Evolutionary conservation across 2,797 vertebrate species (phyloP).

Genomic region (Orestias chungarensis): DNA sequence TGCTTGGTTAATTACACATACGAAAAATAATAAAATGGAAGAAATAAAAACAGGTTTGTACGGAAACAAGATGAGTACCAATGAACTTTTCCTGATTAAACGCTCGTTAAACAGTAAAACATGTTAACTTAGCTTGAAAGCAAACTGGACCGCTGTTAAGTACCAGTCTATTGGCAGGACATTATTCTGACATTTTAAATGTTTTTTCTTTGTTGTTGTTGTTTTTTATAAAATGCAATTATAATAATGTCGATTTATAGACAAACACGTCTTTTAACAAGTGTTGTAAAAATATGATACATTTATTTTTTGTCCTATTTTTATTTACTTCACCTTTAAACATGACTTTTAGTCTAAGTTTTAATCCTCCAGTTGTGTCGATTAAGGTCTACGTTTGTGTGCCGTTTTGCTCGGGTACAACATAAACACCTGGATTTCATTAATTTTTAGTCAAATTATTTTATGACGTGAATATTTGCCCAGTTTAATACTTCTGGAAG

Average conservation of each 20-base stretch:
- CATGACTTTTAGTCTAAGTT: neutral
- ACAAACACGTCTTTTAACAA: no score
- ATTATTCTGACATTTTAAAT: no score
- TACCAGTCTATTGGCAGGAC: no score
- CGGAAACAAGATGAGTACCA: neutral
- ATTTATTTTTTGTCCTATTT: neutral
- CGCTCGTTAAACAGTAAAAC: neutral
- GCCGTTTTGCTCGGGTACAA: no score
- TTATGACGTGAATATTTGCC: neutral
- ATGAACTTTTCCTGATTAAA: neutral
- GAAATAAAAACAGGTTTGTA: neutral
- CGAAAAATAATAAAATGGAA: neutral
- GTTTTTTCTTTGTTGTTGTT: no score
- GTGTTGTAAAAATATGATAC: neutral
- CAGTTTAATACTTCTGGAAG: neutral
- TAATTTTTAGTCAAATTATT: neutral
- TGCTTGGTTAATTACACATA: neutral
- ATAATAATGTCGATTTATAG: no score
- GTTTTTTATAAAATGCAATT: no score
- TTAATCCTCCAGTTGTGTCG: neutral
- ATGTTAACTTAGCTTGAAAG: neutral
- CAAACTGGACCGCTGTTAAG: no score
- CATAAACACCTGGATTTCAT: neutral
- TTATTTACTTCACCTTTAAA: neutral
- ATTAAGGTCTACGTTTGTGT: neutral